Conservation (phyloP, 2,797 vertebrate species). For the Poecilia wingei region DNA sequence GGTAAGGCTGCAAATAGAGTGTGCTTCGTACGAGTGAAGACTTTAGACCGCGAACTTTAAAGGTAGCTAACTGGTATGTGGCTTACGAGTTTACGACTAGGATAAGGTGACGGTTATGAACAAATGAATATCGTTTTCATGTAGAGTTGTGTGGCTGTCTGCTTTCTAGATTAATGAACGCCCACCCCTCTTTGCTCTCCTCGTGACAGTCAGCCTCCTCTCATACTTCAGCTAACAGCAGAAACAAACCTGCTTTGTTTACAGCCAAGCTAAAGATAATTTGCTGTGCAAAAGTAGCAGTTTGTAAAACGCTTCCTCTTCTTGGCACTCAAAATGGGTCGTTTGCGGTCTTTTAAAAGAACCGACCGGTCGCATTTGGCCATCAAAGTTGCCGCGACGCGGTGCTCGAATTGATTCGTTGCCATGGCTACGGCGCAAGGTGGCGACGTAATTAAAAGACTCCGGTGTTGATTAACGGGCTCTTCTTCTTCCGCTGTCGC, state of each 20-base stretch:
- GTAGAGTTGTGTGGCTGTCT: not conserved
- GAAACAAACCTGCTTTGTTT: conserved; percentile 3
- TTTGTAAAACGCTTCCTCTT: not conserved
- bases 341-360: not conserved
- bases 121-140: not conserved
- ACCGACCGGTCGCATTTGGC: not conserved
- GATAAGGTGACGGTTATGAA: not conserved
- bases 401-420: conserved; percentile 38
- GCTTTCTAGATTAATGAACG: conserved; percentile 24
- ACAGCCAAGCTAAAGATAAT: not conserved
- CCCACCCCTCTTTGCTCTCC: conserved; percentile 26
- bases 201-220: conserved; percentile 60
- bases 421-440: conserved; percentile 42
- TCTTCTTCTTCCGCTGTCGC: not conserved
- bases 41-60: not conserved
- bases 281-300: not conserved
- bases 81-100: not conserved
- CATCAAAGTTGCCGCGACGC: too few relatives aligned
- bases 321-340: not conserved
- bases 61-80: not conserved
- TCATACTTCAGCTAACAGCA: not conserved
- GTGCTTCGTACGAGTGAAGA: not conserved
- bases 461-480: conserved; percentile 36
- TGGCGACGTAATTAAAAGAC: conserved; percentile 31
- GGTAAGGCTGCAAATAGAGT: conserved; percentile 53